Conservation (phyloP, 2,888 invertebrate species). For the Drosophila aldrichi region DNA sequence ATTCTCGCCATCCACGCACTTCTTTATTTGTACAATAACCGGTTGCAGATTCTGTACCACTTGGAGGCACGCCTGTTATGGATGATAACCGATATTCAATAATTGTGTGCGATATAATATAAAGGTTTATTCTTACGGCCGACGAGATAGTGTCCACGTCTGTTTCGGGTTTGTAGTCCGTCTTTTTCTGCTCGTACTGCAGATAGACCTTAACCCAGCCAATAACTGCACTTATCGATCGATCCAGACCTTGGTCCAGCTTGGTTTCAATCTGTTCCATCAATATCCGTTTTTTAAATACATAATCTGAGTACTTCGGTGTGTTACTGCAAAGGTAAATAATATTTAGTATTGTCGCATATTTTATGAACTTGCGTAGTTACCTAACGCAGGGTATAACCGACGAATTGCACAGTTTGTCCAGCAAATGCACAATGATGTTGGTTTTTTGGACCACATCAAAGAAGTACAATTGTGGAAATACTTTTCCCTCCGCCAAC, state of each 20-base stretch:
- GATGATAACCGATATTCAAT: conserved; percentile 41
- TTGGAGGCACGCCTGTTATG: conserved; percentile 90
- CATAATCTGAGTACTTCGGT: conserved; percentile 94
- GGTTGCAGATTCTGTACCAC: conserved; percentile 93
- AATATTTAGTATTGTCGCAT: not conserved
- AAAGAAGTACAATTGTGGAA: conserved; percentile 96
- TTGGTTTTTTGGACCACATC: conserved; percentile 96
- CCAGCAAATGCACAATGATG: conserved; percentile 95
- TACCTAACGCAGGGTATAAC: conserved; percentile 95
- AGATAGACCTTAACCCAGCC: conserved; percentile 96
- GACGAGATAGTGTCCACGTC: conserved; percentile 95
- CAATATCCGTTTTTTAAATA: conserved; percentile 93
- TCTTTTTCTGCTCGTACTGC: conserved; percentile 97
- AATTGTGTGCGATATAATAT: not conserved
- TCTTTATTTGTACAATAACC: conserved; percentile 91
- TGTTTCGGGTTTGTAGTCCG: conserved; percentile 95
- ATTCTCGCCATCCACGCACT: conserved; percentile 96
- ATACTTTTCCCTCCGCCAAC: conserved; percentile 94
- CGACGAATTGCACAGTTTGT: conserved; percentile 96
- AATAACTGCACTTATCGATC: conserved; percentile 94
- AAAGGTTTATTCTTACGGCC: conserved; percentile 86
- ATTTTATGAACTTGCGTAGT: conserved; percentile 83
- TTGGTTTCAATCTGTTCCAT: conserved; percentile 96
- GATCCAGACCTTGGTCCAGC: conserved; percentile 94
- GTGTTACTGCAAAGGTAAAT: conserved; percentile 88